Conservation (phyloP, 2,888 invertebrate genomes). For the Stenodema calcarata region DNA sequence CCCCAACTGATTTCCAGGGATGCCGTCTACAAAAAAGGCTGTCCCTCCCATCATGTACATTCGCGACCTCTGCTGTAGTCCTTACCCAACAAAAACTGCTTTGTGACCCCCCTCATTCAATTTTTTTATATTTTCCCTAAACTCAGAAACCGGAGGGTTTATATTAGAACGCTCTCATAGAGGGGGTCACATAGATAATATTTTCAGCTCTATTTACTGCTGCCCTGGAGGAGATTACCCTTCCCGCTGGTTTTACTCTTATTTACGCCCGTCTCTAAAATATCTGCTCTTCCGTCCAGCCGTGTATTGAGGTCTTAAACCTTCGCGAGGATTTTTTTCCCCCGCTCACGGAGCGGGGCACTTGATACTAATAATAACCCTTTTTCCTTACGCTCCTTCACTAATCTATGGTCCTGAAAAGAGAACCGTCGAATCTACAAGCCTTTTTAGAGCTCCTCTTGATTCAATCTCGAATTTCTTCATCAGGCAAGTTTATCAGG, state of each 20-base stretch:
- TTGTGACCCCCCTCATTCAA: not conserved
- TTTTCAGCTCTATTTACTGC: conserved; percentile 39
- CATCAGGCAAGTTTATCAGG: too few species aligned
- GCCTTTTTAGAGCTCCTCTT: not conserved
- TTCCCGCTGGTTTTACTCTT: conserved; percentile 10
- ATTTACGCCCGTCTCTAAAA: conserved; percentile 29
- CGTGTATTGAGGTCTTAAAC: conserved; percentile 30
- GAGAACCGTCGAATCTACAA: not conserved
- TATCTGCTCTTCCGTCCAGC: conserved; percentile 8
- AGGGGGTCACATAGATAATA: conserved; percentile 16
- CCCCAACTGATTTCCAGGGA: not conserved
- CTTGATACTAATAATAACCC: not conserved
- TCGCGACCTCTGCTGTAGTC: not conserved
- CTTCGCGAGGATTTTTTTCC: not conserved
- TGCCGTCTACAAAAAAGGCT: not conserved
- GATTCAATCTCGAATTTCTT: not conserved
- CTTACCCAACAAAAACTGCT: not conserved
- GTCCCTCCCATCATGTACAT: not conserved
- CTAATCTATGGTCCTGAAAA: not conserved
- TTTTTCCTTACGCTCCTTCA: not conserved
- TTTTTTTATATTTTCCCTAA: not conserved
- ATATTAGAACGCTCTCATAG: conserved; percentile 13
- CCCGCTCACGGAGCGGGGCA: not conserved
- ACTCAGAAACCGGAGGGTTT: not conserved
- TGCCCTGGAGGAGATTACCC: not conserved